These are phyloP conservation scores for Anastrepha ludens DNA, from an alignment of 1,140 invertebrate genomes.

Conservation along the genomic window DNA sequence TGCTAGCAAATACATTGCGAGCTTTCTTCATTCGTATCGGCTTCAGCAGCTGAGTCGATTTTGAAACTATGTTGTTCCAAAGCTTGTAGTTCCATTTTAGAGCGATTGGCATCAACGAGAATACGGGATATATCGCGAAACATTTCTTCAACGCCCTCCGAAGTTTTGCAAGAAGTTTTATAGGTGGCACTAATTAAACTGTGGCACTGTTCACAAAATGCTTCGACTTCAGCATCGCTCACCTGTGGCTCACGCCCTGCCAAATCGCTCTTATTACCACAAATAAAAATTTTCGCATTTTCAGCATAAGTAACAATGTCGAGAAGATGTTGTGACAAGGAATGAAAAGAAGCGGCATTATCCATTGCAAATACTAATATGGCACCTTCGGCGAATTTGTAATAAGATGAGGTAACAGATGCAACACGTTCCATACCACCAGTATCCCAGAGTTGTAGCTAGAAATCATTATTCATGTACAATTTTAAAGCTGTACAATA, in stretches of 20 bases:
- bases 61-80: constrained; percentile 87
- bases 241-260: constrained; percentile 82
- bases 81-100: constrained; percentile 87
- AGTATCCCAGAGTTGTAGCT: constrained; percentile 95
- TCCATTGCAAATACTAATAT: constrained; percentile 93
- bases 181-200: constrained; percentile 91
- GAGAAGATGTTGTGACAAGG: constrained; percentile 91
- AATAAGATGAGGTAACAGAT: constrained; percentile 94
- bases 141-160: constrained; percentile 92
- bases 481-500: background rate
- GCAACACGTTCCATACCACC: constrained; percentile 95
- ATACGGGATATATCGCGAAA: constrained; percentile 90
- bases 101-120: constrained; percentile 85
- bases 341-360: constrained; percentile 92
- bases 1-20: constrained; percentile 82
- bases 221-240: constrained; percentile 91
- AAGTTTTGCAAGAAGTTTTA: constrained; percentile 93
- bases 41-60: constrained; percentile 79
- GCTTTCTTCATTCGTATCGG: constrained; percentile 73
- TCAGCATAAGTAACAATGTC: constrained; percentile 94
- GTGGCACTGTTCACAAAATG: constrained; percentile 94
- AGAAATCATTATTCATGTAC: constrained; percentile 49
- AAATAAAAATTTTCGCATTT: constrained; percentile 94
- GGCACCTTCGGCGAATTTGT: constrained; percentile 94
- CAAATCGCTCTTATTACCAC: constrained; percentile 91